Base-by-base conservation (phyloP, 1,140 invertebrate genomes). In the Lucilia cuprina region DNA sequence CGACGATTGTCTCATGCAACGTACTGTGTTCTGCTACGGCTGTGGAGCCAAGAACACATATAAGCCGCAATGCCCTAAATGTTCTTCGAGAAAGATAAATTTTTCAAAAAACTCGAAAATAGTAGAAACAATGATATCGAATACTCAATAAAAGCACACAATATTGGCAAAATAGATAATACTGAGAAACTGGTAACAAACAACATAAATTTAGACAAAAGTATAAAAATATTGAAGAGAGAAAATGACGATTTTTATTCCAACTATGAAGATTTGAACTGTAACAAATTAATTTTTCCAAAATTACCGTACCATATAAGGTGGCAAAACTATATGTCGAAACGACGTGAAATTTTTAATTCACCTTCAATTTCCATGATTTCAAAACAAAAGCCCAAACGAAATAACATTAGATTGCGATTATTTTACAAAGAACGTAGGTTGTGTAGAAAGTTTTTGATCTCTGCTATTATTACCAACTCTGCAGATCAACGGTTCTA, bases 11-110 rank as follows among this genome's bases (percentile, higher is more conserved):
- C 19, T 74, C 5, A 14, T 7, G 30, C 41, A 83, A 21, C 35
- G 83, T 0, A 74, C 17, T 5, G 49, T 83, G 10, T 83, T 83
- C n/a, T 83, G 82, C 19, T 83, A 83, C 35, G 82, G 82, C 17
- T 83, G 82, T 74, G 82, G 82, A n/a, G 41, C 55, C 8, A 25
- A 50, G 17, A 35, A 74, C 17, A 83, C 41, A 2, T 83, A 83
- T 17, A 74, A 74, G 13, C 83, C 83, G 14, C 41, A 75, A 49
- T 83, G 83, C 65, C n/a, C 19, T 9, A 74, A 75, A 74, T 83
- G 83, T 74, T 49, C 8, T 5, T 7, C 14, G 3, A 12, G 21
- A 2, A 82, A 55, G 7, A 25, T 70, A 21, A 70, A 19, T 21
- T 12, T 70, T 7, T 60, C 65, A 41, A 70, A 83, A 83, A 83